These are phyloP conservation scores for Ormyrus pomaceus DNA, from an alignment of 2,888 invertebrate species.

Conservation along the genomic window DNA sequence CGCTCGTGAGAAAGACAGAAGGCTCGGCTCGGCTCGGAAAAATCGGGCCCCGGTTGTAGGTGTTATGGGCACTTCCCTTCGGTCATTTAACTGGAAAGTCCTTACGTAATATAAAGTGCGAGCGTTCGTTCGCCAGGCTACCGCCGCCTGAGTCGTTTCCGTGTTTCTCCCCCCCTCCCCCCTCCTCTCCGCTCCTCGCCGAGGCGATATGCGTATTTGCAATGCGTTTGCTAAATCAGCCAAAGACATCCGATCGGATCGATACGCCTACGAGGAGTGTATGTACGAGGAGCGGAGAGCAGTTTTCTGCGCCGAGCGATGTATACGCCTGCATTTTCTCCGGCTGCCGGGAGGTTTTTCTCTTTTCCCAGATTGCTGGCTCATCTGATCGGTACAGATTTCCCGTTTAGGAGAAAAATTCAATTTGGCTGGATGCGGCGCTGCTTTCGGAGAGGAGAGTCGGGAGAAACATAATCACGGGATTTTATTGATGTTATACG, in stretches of 20 bases:
- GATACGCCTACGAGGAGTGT: slow-evolving; percentile 13
- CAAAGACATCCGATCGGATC: slow-evolving; percentile 45
- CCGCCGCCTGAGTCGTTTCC: slow-evolving; percentile 67
- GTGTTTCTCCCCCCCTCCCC: slow-evolving; percentile 63
- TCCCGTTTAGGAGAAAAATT: no score
- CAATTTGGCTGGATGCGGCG: no score
- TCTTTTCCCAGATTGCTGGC: no score
- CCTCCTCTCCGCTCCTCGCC: not conserved
- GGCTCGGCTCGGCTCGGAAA: not conserved
- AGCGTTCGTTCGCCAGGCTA: slow-evolving; percentile 63
- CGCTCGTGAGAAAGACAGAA: not conserved
- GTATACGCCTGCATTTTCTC: no score
- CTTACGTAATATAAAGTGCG: slow-evolving; percentile 70
- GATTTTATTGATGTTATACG: no score
- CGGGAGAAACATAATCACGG: no score
- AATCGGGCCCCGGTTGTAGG: slow-evolving; percentile 46
- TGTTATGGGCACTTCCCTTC: slow-evolving; percentile 55
- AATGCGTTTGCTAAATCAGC: slow-evolving; percentile 42
- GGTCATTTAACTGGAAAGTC: slow-evolving; percentile 67
- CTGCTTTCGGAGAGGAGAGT: no score
- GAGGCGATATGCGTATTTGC: slow-evolving; percentile 8
- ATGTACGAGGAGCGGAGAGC: no score
- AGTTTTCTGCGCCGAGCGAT: no score
- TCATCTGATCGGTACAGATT: no score
- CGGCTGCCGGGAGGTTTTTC: no score